Percentiles rank a stretch among this genome's conserved stretches.
phyloP scores from a whole-genome alignment of 2,888 invertebrate genomes.

The Zaprionus bogoriensis region DNA sequence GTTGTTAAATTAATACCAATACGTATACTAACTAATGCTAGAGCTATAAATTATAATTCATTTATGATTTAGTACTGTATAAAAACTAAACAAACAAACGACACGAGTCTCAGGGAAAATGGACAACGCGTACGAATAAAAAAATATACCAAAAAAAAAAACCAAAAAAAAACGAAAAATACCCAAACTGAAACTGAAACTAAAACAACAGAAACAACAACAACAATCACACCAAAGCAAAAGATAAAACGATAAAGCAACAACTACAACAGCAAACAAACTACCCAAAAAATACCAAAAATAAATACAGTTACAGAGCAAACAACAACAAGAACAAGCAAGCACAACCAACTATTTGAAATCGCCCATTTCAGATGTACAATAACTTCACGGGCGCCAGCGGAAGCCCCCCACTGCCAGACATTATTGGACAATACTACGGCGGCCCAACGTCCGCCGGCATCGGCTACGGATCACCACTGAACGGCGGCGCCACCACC shows the following conservation, averaged over 20 bases:
- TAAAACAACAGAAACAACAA: constrained; percentile 22
- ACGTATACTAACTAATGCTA: constrained; percentile 3
- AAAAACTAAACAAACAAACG: no score
- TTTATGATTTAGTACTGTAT: constrained; percentile 57
- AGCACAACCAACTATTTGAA: constrained; percentile 74
- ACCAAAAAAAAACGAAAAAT: no score
- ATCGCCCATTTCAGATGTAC: constrained; percentile 84
- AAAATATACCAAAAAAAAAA: no score
- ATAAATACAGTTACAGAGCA: constrained; percentile 41
- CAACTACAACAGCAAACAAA: constrained; percentile 26
- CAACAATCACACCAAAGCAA: constrained; percentile 38
- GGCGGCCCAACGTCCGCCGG: constrained; percentile 40
- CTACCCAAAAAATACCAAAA: constrained; percentile 20
- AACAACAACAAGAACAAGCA: constrained; percentile 44
- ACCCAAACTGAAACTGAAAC: constrained; percentile 3
- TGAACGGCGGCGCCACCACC: constrained; percentile 19
- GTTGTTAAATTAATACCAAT: constrained; percentile 41
- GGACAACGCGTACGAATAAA: constrained; percentile 35
- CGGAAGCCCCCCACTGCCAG: constrained; percentile 83
- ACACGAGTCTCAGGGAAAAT: no score
- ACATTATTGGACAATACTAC: constrained; percentile 82
- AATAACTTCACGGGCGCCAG: constrained; percentile 80
- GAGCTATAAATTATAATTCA: constrained; percentile 32
- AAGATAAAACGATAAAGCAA: constrained; percentile 38
- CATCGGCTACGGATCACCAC: constrained; percentile 35